Evolutionary conservation across 2,888 invertebrate genomes (phyloP).

Genomic region (Busseola fusca): DNA sequence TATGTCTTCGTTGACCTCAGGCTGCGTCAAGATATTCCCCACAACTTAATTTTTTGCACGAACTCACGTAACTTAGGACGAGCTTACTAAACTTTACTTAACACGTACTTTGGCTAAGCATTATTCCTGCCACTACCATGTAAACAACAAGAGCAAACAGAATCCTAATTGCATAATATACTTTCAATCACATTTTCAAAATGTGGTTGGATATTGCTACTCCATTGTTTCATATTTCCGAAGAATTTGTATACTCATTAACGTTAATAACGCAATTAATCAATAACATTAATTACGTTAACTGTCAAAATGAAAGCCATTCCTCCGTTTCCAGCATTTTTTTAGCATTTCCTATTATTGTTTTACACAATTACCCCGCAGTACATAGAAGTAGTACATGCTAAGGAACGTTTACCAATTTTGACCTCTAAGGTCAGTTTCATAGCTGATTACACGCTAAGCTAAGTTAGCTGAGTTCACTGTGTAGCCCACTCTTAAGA

Average conservation of each 20-base stretch:
- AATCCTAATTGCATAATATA: not conserved
- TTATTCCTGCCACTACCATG: not conserved
- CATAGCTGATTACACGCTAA: not conserved
- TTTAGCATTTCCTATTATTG: not conserved
- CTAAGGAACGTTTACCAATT: not conserved
- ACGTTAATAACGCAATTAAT: no score
- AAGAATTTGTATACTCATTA: no score
- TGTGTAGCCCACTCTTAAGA: conserved; percentile 13
- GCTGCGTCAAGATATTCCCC: not conserved
- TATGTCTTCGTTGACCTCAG: not conserved
- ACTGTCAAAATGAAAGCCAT: not conserved
- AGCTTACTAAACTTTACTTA: not conserved
- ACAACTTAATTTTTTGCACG: not conserved
- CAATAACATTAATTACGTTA: no score
- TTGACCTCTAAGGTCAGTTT: no score
- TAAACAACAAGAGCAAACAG: not conserved
- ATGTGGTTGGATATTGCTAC: no score
- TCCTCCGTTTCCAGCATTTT: no score
- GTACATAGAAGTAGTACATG: not conserved
- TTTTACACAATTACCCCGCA: not conserved
- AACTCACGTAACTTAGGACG: not conserved
- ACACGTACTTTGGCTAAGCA: not conserved
- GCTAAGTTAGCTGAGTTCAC: not conserved
- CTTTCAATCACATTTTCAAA: not conserved
- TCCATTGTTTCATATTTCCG: no score